phyloP scores from a whole-genome alignment of 2,797 vertebrate species.

The Tragopan temminckii region DNA sequence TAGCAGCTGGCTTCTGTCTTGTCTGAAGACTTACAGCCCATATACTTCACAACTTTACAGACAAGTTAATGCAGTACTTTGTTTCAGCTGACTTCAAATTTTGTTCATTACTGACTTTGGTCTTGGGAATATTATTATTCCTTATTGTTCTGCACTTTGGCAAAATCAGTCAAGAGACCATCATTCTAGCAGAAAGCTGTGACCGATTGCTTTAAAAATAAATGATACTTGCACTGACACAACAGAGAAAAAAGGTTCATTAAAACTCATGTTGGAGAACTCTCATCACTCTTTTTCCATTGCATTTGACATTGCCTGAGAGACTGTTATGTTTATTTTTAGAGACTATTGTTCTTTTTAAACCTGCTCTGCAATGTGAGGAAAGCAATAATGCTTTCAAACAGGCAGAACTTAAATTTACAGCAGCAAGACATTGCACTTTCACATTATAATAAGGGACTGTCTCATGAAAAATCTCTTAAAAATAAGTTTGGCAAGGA shows the following conservation, averaged over 20 bases:
- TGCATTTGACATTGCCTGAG: conserved; percentile 74
- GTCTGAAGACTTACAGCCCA: neutral
- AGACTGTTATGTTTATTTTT: conserved; percentile 80
- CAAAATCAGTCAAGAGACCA: conserved; percentile 70
- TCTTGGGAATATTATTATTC: conserved; percentile 59
- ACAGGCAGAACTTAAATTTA: conserved; percentile 34
- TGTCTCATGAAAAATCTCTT: conserved; percentile 9
- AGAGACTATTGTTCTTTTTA: conserved; percentile 73
- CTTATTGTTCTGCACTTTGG: conserved; percentile 70
- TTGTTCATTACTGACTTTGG: conserved; percentile 56
- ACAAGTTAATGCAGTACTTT: conserved; percentile 20
- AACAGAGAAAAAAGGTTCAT: conserved; percentile 70
- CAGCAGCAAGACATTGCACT: neutral
- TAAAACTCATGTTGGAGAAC: conserved; percentile 74
- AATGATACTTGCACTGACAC: conserved; percentile 71
- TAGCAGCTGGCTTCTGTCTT: neutral
- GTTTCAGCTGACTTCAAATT: conserved; percentile 50
- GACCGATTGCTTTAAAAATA: conserved; percentile 73
- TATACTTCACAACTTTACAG: conserved; percentile 42
- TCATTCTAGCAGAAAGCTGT: conserved; percentile 68
- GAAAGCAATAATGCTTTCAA: conserved; percentile 43
- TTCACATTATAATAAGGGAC: neutral
- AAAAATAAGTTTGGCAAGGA: neutral
- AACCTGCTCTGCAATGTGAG: conserved; percentile 44
- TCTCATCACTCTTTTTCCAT: conserved; percentile 71